A percentile compares a stretch with the other conserved stretches of the same genome.
These are phyloP conservation scores for Pimpla rufipes DNA, from an alignment of 2,888 invertebrate genomes.

Conservation along the genomic window DNA sequence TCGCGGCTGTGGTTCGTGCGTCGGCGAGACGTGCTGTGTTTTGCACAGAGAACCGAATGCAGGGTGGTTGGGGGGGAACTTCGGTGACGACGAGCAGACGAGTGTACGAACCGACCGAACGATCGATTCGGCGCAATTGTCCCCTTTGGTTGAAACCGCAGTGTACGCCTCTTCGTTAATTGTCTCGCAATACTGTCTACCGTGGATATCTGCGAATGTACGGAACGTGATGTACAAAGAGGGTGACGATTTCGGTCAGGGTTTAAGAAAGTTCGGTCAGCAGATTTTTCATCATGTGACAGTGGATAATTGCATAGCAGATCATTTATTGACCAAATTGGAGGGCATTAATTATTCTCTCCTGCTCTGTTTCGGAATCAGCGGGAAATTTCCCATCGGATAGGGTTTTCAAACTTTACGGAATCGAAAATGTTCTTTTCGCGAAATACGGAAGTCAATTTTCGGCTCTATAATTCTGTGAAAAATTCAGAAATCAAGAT, in stretches of 20 bases:
- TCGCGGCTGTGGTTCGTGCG: conserved; percentile 64
- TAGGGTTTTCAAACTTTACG: too few relatives aligned
- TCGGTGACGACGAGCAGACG: conserved; percentile 55
- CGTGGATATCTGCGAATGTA: not conserved
- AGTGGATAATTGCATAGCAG: too few relatives aligned
- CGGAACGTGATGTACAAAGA: not conserved
- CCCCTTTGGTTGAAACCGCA: conserved; percentile 66
- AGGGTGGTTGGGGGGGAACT: not conserved
- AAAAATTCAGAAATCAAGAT: too few relatives aligned
- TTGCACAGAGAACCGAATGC: conserved; percentile 43
- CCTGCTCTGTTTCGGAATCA: too few relatives aligned
- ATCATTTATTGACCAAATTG: too few relatives aligned
- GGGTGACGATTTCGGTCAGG: not conserved
- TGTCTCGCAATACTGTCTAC: conserved; percentile 46
- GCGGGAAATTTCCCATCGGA: too few relatives aligned
- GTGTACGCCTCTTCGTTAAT: conserved; percentile 67
- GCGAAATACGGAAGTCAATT: too few relatives aligned
- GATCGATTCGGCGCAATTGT: conserved; percentile 64
- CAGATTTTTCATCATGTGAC: not conserved
- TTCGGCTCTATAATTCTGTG: too few relatives aligned
- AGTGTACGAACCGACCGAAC: conserved; percentile 53
- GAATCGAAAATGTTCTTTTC: too few relatives aligned
- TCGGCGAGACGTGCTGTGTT: conserved; percentile 62
- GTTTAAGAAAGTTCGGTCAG: not conserved
- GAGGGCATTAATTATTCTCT: too few relatives aligned